Conservation (phyloP, 2,888 invertebrate genomes). For the Lepidonotus clava region DNA sequence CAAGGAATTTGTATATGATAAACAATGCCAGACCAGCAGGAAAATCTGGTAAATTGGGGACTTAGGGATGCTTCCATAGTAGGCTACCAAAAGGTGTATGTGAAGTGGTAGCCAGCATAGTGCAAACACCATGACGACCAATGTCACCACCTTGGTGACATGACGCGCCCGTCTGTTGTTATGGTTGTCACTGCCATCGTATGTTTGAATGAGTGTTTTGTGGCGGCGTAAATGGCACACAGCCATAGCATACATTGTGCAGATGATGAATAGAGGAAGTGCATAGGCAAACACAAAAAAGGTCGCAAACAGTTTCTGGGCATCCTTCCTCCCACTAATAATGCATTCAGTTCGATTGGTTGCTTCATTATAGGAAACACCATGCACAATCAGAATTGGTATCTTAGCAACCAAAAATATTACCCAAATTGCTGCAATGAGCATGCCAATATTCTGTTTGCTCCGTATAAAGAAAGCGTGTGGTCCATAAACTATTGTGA, state of each 20-base stretch:
- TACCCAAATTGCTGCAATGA: conserved; percentile 61
- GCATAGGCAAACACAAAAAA: conserved; percentile 57
- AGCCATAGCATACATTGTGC: neutral
- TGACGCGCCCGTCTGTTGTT: neutral
- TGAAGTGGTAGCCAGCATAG: conserved; percentile 56
- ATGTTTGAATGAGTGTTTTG: neutral
- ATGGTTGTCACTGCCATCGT: neutral
- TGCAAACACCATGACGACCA: conserved; percentile 51
- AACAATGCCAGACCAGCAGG: conserved; percentile 45
- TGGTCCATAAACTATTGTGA: conserved; percentile 56
- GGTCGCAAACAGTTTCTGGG: conserved; percentile 43
- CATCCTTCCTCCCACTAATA: conserved; percentile 57
- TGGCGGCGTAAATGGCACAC: neutral
- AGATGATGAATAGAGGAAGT: conserved; percentile 40
- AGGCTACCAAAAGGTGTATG: conserved; percentile 54
- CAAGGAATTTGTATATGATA: conserved; percentile 44
- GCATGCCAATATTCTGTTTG: conserved; percentile 48
- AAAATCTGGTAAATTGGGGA: conserved; percentile 4
- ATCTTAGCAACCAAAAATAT: conserved; percentile 60
- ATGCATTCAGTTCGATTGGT: conserved; percentile 59
- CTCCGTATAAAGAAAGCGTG: neutral
- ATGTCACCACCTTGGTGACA: conserved; percentile 36
- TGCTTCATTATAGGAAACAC: conserved; percentile 21
- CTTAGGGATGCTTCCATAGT: conserved; percentile 16
- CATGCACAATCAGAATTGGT: conserved; percentile 63